Percentiles rank a stretch among this genome's conserved stretches.
Conservation (phyloP, 2,797 vertebrate species). For the Nyctalus aviator region DNA sequence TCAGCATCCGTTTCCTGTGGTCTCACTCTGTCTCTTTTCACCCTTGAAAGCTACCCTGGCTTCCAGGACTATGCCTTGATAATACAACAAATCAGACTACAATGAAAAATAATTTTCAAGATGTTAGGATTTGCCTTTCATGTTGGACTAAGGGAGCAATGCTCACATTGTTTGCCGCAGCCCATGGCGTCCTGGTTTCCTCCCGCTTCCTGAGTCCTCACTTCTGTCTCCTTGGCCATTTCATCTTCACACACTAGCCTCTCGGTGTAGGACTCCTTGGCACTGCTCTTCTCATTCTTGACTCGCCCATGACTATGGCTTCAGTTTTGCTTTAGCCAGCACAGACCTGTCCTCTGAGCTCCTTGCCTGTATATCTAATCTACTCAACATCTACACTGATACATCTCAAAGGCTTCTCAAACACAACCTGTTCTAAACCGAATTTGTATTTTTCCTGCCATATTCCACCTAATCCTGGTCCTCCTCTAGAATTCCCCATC, state of each 20-base stretch:
- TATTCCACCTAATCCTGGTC: not conserved
- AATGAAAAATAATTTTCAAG: not conserved
- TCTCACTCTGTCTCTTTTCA: not conserved
- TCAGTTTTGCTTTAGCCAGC: not conserved
- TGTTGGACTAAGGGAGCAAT: not conserved
- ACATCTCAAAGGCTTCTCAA: not conserved
- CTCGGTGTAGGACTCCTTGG: not conserved
- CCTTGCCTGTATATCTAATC: not conserved
- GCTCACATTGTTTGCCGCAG: not conserved
- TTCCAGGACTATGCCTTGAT: not conserved
- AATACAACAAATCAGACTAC: not conserved
- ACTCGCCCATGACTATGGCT: not conserved
- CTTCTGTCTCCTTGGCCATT: not conserved
- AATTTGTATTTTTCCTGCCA: not conserved
- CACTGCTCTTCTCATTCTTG: not conserved
- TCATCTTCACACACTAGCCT: too few relatives aligned
- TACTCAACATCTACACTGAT: not conserved
- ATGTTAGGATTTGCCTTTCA: not conserved
- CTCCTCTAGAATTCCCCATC: not conserved
- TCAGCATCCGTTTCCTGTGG: not conserved
- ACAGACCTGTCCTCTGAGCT: not conserved
- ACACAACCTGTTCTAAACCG: not conserved
- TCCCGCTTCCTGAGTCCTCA: not conserved
- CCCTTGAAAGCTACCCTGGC: not conserved
- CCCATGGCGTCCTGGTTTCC: fast-evolving